phyloP scores from a whole-genome alignment of 2,888 invertebrate species.

The Frankliniella intonsa region DNA sequence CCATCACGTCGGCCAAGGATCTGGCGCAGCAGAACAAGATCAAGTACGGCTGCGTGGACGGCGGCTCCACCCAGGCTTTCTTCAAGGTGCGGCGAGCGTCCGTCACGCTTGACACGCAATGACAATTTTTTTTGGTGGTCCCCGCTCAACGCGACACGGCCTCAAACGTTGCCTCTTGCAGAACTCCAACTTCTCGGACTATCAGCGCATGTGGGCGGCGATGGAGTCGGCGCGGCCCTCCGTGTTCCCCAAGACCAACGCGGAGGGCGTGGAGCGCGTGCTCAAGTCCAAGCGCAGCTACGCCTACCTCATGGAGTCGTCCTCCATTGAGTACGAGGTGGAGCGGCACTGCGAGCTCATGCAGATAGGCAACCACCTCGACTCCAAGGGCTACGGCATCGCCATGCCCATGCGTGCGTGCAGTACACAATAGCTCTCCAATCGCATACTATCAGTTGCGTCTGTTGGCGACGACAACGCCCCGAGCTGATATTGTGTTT shows the following conservation, averaged over 20 bases:
- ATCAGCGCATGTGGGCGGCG: conserved; percentile 86
- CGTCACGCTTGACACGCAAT: background rate
- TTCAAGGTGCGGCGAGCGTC: conserved; percentile 77
- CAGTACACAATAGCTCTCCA: conserved; percentile 34
- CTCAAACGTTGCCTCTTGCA: conserved; percentile 43
- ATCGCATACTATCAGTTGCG: background rate
- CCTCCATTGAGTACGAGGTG: conserved; percentile 86
- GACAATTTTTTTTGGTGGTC: background rate
- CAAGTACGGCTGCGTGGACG: conserved; percentile 86
- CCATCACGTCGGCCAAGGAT: conserved; percentile 88
- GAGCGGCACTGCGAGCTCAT: conserved; percentile 80
- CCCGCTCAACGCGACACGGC: background rate
- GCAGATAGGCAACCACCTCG: conserved; percentile 75
- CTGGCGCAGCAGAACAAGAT: conserved; percentile 90
- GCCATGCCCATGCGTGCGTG: conserved; percentile 82
- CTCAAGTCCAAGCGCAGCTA: conserved; percentile 71
- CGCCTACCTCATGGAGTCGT: conserved; percentile 95
- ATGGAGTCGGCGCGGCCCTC: conserved; percentile 82
- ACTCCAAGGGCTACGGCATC: conserved; percentile 90
- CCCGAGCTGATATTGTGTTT: background rate
- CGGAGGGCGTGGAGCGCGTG: conserved; percentile 83
- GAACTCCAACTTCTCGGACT: conserved; percentile 84
- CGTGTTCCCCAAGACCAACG: conserved; percentile 76
- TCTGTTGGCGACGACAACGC: too few relatives aligned
- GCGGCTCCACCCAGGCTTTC: conserved; percentile 86